Base-by-base conservation (phyloP, 1,140 invertebrate species). In the Pemphigus obesinymphae region DNA sequence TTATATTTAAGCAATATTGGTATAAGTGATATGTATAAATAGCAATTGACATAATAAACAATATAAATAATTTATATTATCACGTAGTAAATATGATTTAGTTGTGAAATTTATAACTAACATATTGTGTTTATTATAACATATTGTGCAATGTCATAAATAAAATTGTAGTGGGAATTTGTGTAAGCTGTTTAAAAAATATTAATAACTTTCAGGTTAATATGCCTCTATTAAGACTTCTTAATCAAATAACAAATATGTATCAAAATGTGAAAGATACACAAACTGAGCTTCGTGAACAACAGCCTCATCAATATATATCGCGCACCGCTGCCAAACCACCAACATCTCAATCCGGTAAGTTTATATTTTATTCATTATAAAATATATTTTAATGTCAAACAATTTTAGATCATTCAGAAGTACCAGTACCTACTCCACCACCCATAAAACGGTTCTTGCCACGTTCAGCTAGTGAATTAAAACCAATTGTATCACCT, bases 181-280 rank as follows among this genome's bases (percentile, higher is more conserved):
- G n/a, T n/a, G n/a, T n/a, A n/a, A n/a, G n/a, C n/a, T n/a, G n/a
- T n/a, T n/a, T n/a, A n/a, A n/a, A n/a, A n/a, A n/a, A n/a, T n/a
- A n/a, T n/a, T n/a, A n/a, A n/a, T 31, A 43, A 68, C 1, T 31
- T 73, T 3, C 8, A 93, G 89, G 92, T 96, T 10, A 98, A 98
- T 86, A 98, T 99, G 96, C 96, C 97, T 0, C 87, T 99, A 50
- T 87, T 99, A 31, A 88, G 97, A 81, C 89, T 99, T 31, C 89
- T 98, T 53, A 96, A 98, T 89, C 97, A 99, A 88, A 97, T 99
- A 84, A 95, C 93, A 84, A 97, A 96, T 83, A 97, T 99, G 95
- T 97, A 98, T 88, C 95, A 97, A 87, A 98, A 98, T 88, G 95
- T 97, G 6, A 96, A 96, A 85, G 95, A 97, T 85, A 97, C 96